Conservation (phyloP, 2,797 vertebrate species). For the Rhabdomys pumilio region DNA sequence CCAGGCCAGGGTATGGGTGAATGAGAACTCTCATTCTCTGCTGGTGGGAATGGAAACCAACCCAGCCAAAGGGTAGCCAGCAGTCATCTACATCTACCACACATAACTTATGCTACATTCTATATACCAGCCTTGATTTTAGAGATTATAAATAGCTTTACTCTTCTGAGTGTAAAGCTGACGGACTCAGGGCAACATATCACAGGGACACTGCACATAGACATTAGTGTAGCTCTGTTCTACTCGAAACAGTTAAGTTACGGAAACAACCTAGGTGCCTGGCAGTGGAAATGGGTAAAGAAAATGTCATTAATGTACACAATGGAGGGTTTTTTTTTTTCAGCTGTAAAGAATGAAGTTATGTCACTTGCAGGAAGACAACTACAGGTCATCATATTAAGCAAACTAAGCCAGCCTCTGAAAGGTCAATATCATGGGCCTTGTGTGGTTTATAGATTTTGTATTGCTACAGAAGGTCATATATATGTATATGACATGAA, state of each 20-base stretch:
- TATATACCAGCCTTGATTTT: not conserved
- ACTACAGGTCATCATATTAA: not conserved
- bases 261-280: not conserved
- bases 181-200: not conserved
- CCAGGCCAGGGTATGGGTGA: not conserved
- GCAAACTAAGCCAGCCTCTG: not conserved
- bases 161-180: accelerated
- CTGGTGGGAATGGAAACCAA: too few relatives aligned
- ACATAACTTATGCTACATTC: not conserved
- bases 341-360: not conserved
- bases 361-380: not conserved
- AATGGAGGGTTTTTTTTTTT: not conserved
- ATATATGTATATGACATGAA: not conserved
- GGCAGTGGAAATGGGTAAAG: not conserved
- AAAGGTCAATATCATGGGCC: not conserved
- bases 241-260: too few relatives aligned
- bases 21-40: not conserved
- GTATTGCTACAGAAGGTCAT: too few relatives aligned
- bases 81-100: too few relatives aligned
- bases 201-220: not conserved
- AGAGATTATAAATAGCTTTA: not conserved
- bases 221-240: too few relatives aligned
- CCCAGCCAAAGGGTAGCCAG: not conserved
- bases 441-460: not conserved
- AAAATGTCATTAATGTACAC: not conserved